Base-by-base conservation (phyloP, 2,888 invertebrate species). In the Drepana falcataria region DNA sequence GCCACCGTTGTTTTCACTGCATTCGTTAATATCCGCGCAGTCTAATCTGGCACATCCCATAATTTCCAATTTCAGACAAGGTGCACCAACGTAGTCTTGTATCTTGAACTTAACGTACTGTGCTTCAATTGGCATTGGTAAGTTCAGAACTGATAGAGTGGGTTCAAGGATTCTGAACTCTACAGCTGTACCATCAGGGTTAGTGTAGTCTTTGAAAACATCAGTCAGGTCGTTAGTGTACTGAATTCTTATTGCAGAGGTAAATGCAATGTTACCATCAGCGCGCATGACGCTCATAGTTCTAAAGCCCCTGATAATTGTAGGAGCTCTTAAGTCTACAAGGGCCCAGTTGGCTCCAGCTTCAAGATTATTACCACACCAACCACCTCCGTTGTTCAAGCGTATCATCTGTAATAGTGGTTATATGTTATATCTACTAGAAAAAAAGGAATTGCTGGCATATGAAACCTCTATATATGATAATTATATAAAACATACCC, bases 31-130 rank as follows among this genome's bases (percentile, higher is more conserved):
- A 75, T 98, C 98, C 21, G 93, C 92, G 77, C 98, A 98, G 75
- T 98, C 97, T 64, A 97, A 91, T 64, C 97, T 93, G 0, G 96
- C 96, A 76, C 98, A 98, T 33, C 98, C 98, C 96, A 97, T 97
- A 47, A 97, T 92, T 92, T 98, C 98, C 57, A 98, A 85, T 79
- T 97, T 96, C 58, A 98, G 86, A 74, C 98, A 98, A 0, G 98
- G 98, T 0, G 97, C 97, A 4, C 95, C 95, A 0, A 95, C 94
- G 75, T 96, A 98, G 79, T 97, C 97, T 86, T 95, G 94, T 53
- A 98, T 95, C 71, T 96, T 95, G 79, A 98, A 96, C 71, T 95
- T 95, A 2, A 98, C 91, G 69, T 94, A 98, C 66, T 97, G 95
- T 0, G 98, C 96, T 88, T 98, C 98, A 63, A 98, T 96, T 0